Evolutionary conservation across 2,888 invertebrate genomes (phyloP), one percentile per base, ranked within the genome.

Genomic region (Lasioglossum leucozonium): DNA sequence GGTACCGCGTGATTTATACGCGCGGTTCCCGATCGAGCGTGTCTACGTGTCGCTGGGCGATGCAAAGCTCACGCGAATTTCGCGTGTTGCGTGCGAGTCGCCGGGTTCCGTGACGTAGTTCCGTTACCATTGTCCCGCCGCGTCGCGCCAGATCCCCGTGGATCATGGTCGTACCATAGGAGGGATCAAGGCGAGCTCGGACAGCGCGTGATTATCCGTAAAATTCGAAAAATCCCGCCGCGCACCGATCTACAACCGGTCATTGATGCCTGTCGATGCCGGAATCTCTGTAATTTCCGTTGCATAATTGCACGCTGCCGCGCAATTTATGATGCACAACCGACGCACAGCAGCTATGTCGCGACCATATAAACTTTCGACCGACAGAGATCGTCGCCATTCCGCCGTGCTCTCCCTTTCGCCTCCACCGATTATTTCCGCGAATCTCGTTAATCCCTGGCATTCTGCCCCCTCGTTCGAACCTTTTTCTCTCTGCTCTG

Each of bases 261-360:
- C 78, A 74, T 84, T 67, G 77, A 69, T 65, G 77, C 77, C 51
- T 69, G 74, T 82, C 79, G 72, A 80, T 85, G 71, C 67, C 47
- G 75, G 77, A 77, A 85, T 87, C 82, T 87, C 79, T 87, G 67
- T 85, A 85, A 87, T 87, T 82, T 87, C n/a, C 67, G 74, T 85
- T 85, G 77, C 85, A 80, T 87, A 87, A 87, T 87, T 87, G 75
- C 69, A 85, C 72, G 85, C 82, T 77, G 67, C 79, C 67, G 77
- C 42, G 58, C 79, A 77, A 87, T 87, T 87, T 87, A 87, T 65
- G 79, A 73, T 62, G 72, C 76, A 42, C 74, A 37, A 13, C 77
- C 73, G 62, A 26, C n/a, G 16, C 58, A 51, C 65, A 26, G 42
- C 62, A 11, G 55, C 26, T 74, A 77, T 81, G 42, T 34, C 79